Percentiles rank a stretch among this genome's conserved stretches.
phyloP scores from a whole-genome alignment of 92 coral and sea anemone species.

The Epizoanthus illoricatus region DNA sequence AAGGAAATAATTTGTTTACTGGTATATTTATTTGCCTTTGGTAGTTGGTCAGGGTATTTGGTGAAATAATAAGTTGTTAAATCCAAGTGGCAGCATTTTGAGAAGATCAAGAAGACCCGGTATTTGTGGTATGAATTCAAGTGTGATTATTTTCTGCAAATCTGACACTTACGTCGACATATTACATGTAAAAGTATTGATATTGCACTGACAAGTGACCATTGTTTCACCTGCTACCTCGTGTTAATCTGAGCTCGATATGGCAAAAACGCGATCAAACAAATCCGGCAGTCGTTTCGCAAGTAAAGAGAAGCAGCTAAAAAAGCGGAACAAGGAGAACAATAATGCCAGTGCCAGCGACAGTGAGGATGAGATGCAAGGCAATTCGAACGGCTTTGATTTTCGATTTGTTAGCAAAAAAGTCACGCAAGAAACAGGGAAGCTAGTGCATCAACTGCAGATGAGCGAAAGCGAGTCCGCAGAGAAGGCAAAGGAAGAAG shows the following conservation, averaged over 20 bases:
- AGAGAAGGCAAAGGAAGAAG: background rate
- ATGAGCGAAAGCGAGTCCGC: no score
- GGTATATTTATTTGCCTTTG: no score
- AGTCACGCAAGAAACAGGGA: background rate
- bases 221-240: background rate
- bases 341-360: background rate
- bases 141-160: no score
- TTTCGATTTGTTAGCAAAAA: background rate
- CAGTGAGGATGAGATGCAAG: background rate
- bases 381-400: background rate
- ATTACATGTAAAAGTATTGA: no score
- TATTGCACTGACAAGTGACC: no score
- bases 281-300: background rate
- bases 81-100: no score
- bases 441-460: no score
- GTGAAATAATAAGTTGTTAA: no score
- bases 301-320: background rate
- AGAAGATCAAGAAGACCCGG: no score
- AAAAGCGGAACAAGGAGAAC: background rate
- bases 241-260: background rate
- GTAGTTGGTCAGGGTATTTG: no score
- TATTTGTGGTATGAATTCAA: no score
- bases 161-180: background rate
- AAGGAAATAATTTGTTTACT: no score
- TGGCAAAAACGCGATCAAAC: background rate